These are phyloP conservation scores for Limnephilus auricula DNA, from an alignment of 2,888 invertebrate species.

Conservation along the genomic window DNA sequence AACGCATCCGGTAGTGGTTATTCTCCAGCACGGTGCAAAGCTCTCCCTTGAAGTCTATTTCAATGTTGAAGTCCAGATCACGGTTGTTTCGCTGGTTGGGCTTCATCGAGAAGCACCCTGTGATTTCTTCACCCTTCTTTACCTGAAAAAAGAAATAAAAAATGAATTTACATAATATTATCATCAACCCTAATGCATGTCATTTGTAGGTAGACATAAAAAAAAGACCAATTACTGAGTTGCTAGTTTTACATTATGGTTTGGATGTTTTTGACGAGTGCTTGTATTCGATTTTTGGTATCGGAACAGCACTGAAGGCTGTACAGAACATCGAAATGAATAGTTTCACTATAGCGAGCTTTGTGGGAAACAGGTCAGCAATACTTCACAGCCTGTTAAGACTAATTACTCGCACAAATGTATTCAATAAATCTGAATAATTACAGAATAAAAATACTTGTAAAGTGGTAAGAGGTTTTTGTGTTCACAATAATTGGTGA, in stretches of 20 bases:
- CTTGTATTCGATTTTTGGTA: constrained; percentile 48
- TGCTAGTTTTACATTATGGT: too few species aligned
- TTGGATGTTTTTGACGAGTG: not conserved
- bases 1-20: constrained; percentile 95
- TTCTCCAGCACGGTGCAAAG: constrained; percentile 90
- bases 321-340: constrained; percentile 47
- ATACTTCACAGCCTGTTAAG: constrained; percentile 44
- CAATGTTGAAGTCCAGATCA: constrained; percentile 96
- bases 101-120: constrained; percentile 94
- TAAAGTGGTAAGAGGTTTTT: not conserved
- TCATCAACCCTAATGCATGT: not conserved
- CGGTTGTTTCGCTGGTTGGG: constrained; percentile 98
- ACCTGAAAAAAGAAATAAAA: constrained; percentile 73
- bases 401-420: constrained; percentile 44
- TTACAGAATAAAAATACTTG: not conserved
- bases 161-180: not conserved
- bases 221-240: not conserved
- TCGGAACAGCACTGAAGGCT: constrained; percentile 15
- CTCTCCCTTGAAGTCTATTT: constrained; percentile 95
- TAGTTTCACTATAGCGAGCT: constrained; percentile 40
- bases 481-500: not conserved
- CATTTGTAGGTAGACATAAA: not conserved
- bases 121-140: constrained; percentile 95
- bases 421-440: not conserved
- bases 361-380: constrained; percentile 43